Base-by-base conservation (phyloP, 2,888 invertebrate genomes). In the Campopleginae sp. region DNA sequence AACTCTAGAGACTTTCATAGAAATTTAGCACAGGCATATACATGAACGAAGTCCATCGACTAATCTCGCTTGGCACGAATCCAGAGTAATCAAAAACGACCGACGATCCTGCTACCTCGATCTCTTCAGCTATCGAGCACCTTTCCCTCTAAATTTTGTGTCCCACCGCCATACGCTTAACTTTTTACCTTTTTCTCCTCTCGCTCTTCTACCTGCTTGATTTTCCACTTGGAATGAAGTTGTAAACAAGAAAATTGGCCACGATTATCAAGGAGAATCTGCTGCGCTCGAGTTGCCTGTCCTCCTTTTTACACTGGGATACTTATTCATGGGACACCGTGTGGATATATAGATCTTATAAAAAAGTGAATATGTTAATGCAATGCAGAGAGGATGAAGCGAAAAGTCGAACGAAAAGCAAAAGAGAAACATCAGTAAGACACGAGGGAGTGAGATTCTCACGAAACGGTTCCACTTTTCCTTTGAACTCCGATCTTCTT, bases 41-140 rank as follows among this genome's bases (percentile, higher is more conserved):
- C 8, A 66, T 74, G 66, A 79, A 63, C 66, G 85, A 86, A 84
- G 85, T 87, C 74, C 87, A 87, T 87, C 87, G 83, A 86, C 88
- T 89, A 88, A 89, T 90, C 87, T 84, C 63, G 80, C 70, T 86
- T 89, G 90, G 90, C 89, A 65, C 61, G 44, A 33, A 78, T 85
- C 90, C 89, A 90, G 86, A 80, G 86, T 85, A 89, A 85, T 85
- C 85, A 80, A 77, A 80, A 77, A 71, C 82, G 85, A 77, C 63
- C 82, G 46, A 71, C 75, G 51, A 70, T 77, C 72, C 72, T 75
- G 14, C 54, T 33, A 74, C 82, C 80, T 82, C 80, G 85, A 85
- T 80, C 80, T 80, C 76, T 58, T 27, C 80, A 70, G 19, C 71
- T 42, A 79, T 70, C 70, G 66, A 71, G 66, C 78, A 79, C 75